Percentiles rank a stretch among this genome's conserved stretches.
Evolutionary conservation across 2,797 vertebrate species (phyloP).

Genomic region (Coranthus polyacanthus): DNA sequence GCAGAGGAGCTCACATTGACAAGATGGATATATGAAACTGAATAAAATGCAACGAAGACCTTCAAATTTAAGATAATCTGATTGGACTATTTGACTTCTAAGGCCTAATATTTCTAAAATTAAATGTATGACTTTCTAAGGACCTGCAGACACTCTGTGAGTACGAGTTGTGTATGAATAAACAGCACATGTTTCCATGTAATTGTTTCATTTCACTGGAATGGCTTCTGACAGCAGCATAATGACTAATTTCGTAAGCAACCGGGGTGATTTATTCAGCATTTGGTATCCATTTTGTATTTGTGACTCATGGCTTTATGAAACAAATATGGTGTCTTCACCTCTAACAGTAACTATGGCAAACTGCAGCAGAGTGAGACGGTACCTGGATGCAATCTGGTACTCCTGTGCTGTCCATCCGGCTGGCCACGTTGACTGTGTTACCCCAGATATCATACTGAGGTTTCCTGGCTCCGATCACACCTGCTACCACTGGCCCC

Average conservation of each 20-base stretch:
- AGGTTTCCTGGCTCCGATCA: slow-evolving; percentile 95
- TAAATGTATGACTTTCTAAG: too few relatives aligned
- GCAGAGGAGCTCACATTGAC: too few relatives aligned
- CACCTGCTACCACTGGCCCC: slow-evolving; percentile 95
- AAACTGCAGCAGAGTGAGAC: background rate
- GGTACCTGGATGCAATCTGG: slow-evolving; percentile 96
- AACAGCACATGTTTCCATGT: slow-evolving; percentile 8
- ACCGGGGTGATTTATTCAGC: slow-evolving; percentile 14
- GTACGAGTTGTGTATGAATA: background rate
- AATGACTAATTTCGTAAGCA: slow-evolving; percentile 32
- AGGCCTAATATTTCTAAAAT: too few relatives aligned
- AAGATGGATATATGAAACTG: too few relatives aligned
- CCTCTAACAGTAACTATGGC: background rate
- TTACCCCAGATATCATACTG: slow-evolving; percentile 99
- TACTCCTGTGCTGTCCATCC: slow-evolving; percentile 99
- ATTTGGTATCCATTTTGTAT: background rate
- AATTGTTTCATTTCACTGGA: background rate
- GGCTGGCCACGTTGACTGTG: slow-evolving; percentile 97
- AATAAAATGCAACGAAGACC: too few relatives aligned
- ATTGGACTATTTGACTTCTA: too few relatives aligned
- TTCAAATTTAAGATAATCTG: too few relatives aligned
- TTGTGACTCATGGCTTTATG: background rate
- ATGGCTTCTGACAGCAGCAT: background rate
- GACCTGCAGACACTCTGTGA: background rate
- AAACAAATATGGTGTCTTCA: background rate